Evolutionary conservation across 2,888 invertebrate species (phyloP).

Genomic region (Torymus texanus): DNA sequence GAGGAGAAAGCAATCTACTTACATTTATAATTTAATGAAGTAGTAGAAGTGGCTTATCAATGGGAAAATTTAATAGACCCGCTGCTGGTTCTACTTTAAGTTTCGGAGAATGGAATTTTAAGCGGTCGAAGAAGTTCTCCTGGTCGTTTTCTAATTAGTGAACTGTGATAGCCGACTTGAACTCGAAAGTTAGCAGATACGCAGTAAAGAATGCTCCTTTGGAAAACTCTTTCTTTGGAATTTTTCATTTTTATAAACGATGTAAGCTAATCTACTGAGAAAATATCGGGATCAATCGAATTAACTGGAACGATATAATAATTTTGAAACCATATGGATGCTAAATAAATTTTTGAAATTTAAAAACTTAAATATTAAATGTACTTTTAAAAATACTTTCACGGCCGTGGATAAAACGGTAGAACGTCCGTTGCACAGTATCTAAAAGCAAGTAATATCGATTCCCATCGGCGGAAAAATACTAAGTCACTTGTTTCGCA

Average conservation of each 20-base stretch:
- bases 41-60: not conserved
- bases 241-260: too few species aligned
- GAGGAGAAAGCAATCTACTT: not conserved
- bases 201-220: too few species aligned
- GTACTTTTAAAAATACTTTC: too few species aligned
- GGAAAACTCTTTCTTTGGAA: too few species aligned
- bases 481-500: constrained; percentile 7
- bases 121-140: not conserved
- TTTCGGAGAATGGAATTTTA: not conserved
- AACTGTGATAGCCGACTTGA: not conserved
- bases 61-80: not conserved
- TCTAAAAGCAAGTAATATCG: not conserved
- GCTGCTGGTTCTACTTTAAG: not conserved
- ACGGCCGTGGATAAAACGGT: too few species aligned
- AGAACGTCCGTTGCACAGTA: too few species aligned
- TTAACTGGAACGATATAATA: too few species aligned
- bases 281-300: too few species aligned
- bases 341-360: too few species aligned
- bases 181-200: not conserved
- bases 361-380: too few species aligned
- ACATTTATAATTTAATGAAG: not conserved
- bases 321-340: too few species aligned
- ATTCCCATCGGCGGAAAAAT: not conserved
- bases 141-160: not conserved
- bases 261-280: too few species aligned